These are phyloP conservation scores for Leucoraja ocellata DNA, from an alignment of 2,797 vertebrate species.

Conservation along the genomic window DNA sequence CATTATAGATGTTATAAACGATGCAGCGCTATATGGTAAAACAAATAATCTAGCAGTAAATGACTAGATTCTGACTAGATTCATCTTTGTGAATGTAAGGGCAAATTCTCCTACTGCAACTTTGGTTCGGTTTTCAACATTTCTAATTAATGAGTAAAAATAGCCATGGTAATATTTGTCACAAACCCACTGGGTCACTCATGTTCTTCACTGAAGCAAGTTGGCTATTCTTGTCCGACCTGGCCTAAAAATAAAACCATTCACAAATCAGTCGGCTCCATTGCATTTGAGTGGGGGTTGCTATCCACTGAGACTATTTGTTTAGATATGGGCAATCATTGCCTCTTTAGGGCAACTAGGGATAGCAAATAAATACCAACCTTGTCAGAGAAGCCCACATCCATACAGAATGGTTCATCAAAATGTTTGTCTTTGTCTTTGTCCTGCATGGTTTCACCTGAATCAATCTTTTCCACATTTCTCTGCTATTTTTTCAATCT, in stretches of 20 bases:
- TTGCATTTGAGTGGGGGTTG: not conserved
- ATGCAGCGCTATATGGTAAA: not conserved
- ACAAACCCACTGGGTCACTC: too few species aligned
- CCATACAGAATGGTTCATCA: not conserved
- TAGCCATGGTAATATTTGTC: too few species aligned
- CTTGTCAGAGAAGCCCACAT: not conserved
- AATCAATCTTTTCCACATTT: not conserved
- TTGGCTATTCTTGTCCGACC: too few species aligned
- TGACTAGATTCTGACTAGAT: too few species aligned
- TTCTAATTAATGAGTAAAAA: not conserved
- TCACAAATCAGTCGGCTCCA: not conserved
- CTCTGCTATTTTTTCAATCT: not conserved
- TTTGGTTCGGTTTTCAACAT: not conserved
- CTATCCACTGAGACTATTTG: not conserved
- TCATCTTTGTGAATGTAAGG: not conserved
- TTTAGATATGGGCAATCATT: not conserved
- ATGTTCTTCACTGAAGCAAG: too few species aligned
- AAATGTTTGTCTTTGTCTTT: not conserved
- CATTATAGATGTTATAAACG: too few species aligned
- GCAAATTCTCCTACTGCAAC: not conserved
- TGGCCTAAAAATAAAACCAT: too few species aligned
- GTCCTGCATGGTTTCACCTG: too few species aligned
- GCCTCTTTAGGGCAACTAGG: not conserved
- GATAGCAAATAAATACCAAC: not conserved
- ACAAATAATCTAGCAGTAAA: not conserved